Percentiles rank a stretch among this genome's conserved stretches.
Conservation (phyloP, 1,140 invertebrate species). For the Anagrus nilaparvatae region DNA sequence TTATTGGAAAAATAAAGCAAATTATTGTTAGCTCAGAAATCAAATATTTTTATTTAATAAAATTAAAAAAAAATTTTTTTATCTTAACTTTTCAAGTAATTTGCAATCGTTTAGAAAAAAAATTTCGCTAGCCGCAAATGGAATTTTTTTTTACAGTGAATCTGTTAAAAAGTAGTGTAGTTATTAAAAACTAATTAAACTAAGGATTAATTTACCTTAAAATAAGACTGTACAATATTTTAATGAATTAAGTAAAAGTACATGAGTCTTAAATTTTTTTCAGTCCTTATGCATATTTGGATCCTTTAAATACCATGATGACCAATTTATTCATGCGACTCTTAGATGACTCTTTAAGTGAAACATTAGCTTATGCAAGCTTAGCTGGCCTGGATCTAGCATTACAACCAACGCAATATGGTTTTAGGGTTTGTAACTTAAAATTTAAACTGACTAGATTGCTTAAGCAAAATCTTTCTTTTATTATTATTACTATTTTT, state of each 20-base stretch:
- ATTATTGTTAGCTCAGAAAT: too few relatives aligned
- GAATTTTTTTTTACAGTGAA: too few relatives aligned
- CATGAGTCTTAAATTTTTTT: slow-evolving; percentile 30
- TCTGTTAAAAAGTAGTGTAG: too few relatives aligned
- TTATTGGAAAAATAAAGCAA: too few relatives aligned
- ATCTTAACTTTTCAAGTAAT: too few relatives aligned
- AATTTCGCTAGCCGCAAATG: too few relatives aligned
- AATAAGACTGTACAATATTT: slow-evolving; percentile 6
- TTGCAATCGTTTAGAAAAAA: too few relatives aligned
- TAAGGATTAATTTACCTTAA: slow-evolving; percentile 3
- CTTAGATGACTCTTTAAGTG: slow-evolving; percentile 79
- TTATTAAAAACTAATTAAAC: too few relatives aligned
- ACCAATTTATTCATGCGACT: slow-evolving; percentile 74
- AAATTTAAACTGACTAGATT: slow-evolving; percentile 5
- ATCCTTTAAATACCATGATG: slow-evolving; percentile 74
- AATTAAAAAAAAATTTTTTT: too few relatives aligned
- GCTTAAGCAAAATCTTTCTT: too few relatives aligned
- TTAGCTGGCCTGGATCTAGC: slow-evolving; percentile 76
- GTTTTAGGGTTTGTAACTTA: slow-evolving; percentile 59
- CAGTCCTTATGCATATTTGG: slow-evolving; percentile 76
- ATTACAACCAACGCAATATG: slow-evolving; percentile 66
- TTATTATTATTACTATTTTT: slow-evolving; percentile 1
- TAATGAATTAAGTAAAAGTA: too few relatives aligned
- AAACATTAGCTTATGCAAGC: slow-evolving; percentile 84
- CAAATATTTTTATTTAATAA: too few relatives aligned